phyloP scores from a whole-genome alignment of 2,797 vertebrate species.

The Aphelocoma californica region DNA sequence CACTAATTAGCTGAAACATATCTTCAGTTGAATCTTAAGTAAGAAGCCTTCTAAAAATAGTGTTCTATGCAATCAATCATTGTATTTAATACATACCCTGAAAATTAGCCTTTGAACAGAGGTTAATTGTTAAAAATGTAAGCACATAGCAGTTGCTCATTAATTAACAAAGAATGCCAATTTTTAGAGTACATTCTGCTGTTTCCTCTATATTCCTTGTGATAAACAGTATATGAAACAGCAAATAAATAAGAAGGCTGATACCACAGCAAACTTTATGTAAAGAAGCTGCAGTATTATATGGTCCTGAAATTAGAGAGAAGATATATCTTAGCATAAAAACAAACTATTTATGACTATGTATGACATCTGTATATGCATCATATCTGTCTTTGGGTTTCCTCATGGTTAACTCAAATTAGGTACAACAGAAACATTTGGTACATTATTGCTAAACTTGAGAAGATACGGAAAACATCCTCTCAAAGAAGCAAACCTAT shows the following conservation, averaged over 20 bases:
- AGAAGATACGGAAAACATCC: background rate
- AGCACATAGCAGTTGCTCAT: background rate
- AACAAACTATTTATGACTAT: background rate
- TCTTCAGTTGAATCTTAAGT: background rate
- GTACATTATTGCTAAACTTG: background rate
- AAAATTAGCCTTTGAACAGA: background rate
- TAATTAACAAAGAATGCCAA: background rate
- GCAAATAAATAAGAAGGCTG: background rate
- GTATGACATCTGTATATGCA: background rate
- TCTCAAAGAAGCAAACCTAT: background rate
- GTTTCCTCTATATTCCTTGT: background rate
- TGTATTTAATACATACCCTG: background rate
- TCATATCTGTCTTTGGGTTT: background rate
- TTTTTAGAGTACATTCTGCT: background rate
- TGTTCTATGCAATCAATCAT: background rate
- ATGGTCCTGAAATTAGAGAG: background rate
- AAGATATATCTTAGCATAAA: background rate
- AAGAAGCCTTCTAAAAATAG: background rate
- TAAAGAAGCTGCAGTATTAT: background rate
- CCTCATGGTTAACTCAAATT: background rate
- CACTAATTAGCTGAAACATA: background rate
- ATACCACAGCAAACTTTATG: background rate
- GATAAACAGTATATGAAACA: background rate
- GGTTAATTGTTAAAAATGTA: background rate
- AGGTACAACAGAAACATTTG: background rate